Evolutionary conservation across 2,888 invertebrate species (phyloP), one percentile per base, ranked within the genome.

Genomic region (Drosophila paramelanica): DNA sequence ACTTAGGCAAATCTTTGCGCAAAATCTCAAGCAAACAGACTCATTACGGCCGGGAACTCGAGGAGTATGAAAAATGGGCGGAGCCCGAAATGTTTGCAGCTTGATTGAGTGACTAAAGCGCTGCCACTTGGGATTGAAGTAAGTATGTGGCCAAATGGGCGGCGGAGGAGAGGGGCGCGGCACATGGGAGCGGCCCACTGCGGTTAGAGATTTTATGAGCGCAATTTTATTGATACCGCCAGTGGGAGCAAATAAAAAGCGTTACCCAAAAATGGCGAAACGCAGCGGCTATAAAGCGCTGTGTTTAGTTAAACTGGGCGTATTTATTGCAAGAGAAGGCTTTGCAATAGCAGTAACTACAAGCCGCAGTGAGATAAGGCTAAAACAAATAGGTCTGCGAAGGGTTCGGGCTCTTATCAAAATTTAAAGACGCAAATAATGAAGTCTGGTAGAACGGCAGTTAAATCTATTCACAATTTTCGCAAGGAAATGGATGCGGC

Each of bases 211-310:
- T 36, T 85, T 89, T 85, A 85, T 87, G 81, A 71, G 57, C 89
- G 75, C 85, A 66, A 87, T 85, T 89, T 85, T 85, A 85, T 85
- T 85, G 89, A 89, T 89, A 85, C 75, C 73, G 87, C 89, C 89
- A 67, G 70, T 62, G 85, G 88, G 76, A 87, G 75, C 60, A 50
- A 75, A 80, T 88, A 72, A 65, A 68, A 47, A 47, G 20, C 38
- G 62, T 56, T 41, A 47, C 51, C 46, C 31, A 3, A 27, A 14
- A 49, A 49, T 14, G 13, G 23, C 25, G 50, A 31, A 36, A 17
- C 41, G 27, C 10, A 27, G 3, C 25, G 23, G 42, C 68, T 59
- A 79, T 79, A 69, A 72, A 76, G 68, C 61, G 68, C 60, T 53
- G 17, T 42, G 49, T 45, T 41, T 80, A 80, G 70, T 57, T 73